These are phyloP conservation scores for Etheostoma spectabile DNA, from an alignment of 2,113 vertebrate genomes.

Conservation along the genomic window DNA sequence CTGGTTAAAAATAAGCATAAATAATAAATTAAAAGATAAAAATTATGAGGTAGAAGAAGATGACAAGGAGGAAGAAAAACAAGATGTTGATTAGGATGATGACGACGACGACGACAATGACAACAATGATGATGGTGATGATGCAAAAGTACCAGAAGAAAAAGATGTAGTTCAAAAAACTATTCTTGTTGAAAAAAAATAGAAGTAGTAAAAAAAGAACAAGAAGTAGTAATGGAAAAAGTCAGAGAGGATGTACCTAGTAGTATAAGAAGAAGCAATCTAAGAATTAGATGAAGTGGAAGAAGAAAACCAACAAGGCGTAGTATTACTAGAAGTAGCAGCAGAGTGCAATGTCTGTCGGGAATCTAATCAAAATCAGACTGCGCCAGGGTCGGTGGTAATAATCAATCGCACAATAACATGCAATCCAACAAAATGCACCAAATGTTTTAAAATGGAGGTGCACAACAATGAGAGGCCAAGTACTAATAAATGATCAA, in stretches of 20 bases:
- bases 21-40: not conserved
- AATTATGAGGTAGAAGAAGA: not conserved
- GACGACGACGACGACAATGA: not conserved
- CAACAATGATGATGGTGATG: too few relatives aligned
- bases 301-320: not conserved
- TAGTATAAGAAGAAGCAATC: not conserved
- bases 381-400: not conserved
- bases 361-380: constrained; percentile 10
- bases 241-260: not conserved
- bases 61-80: too few relatives aligned
- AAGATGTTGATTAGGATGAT: not conserved
- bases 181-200: not conserved
- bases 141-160: not conserved
- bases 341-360: not conserved
- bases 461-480: not conserved
- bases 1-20: not conserved
- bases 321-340: not conserved
- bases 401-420: constrained; percentile 21
- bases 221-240: not conserved
- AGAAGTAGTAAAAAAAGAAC: not conserved
- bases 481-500: constrained; percentile 19
- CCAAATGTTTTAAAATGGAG: not conserved
- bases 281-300: not conserved
- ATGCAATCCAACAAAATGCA: constrained; percentile 8
- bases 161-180: not conserved